These are phyloP conservation scores for Chloroclysta siterata DNA, from an alignment of 2,888 invertebrate genomes.

Conservation along the genomic window DNA sequence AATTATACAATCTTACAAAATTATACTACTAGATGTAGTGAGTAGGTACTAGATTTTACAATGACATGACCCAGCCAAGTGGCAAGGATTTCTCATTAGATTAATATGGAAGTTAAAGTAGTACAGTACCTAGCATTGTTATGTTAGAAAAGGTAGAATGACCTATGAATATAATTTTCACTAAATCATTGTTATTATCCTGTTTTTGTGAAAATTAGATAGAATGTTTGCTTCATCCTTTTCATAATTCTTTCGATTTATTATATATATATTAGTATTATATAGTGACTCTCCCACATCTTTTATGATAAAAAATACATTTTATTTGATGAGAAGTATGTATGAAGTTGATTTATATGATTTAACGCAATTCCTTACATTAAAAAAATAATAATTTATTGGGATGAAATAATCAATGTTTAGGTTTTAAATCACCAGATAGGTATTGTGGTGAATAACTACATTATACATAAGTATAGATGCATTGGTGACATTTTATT, in stretches of 20 bases:
- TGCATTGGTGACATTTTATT: constrained; percentile 35
- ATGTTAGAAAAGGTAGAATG: background rate
- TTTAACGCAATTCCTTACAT: constrained; percentile 6
- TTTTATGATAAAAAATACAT: constrained; percentile 13
- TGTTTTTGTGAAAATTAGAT: background rate
- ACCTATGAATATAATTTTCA: background rate
- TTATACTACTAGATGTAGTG: too few species aligned
- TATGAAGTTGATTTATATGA: constrained; percentile 10
- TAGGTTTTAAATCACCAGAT: constrained; percentile 16
- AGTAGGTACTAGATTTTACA: too few species aligned
- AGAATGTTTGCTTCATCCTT: background rate
- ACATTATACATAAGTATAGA: constrained; percentile 31
- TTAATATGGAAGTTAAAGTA: background rate
- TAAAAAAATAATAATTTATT: constrained; percentile 27
- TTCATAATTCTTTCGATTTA: too few species aligned
- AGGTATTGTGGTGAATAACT: constrained; percentile 10
- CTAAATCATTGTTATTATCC: background rate
- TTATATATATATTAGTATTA: too few species aligned
- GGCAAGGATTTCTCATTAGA: background rate
- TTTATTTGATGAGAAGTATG: constrained; percentile 6
- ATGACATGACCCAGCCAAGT: background rate
- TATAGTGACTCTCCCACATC: background rate
- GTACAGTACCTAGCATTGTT: background rate
- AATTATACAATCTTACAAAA: too few species aligned
- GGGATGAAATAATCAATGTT: constrained; percentile 30